Evolutionary conservation across 2,113 vertebrate species (phyloP).

Genomic region (Ailurus styani): DNA sequence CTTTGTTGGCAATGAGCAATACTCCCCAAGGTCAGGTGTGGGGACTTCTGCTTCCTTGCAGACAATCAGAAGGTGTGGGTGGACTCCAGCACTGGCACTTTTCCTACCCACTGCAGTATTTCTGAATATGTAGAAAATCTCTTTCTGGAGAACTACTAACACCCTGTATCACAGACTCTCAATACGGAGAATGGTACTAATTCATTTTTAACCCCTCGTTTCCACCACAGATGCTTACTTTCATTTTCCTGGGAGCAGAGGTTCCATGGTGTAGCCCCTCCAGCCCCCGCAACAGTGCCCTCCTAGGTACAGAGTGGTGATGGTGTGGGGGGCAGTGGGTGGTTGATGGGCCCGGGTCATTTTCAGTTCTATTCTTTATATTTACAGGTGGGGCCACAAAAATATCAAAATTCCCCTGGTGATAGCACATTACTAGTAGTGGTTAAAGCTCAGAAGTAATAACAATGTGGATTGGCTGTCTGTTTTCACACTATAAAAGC

Average conservation of each 20-base stretch:
- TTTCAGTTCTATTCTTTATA: neutral
- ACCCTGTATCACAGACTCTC: neutral
- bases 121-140: neutral
- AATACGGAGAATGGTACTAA: neutral
- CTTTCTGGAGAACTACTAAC: neutral
- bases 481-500: neutral
- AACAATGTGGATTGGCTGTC: conserved; percentile 39
- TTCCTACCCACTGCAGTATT: neutral
- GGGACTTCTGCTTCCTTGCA: neutral
- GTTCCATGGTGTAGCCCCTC: neutral
- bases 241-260: neutral
- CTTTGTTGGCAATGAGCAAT: neutral
- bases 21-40: neutral
- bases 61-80: neutral
- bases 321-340: rapidly evolving
- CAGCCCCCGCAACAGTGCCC: rapidly evolving
- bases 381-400: neutral
- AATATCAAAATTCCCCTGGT: neutral
- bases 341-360: neutral
- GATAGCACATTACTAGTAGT: neutral
- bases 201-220: neutral
- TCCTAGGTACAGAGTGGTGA: neutral
- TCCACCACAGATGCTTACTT: neutral
- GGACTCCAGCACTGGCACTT: neutral
- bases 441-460: neutral